These are phyloP conservation scores for Strigamia crassipes DNA, from an alignment of 2,888 invertebrate species.

Conservation along the genomic window DNA sequence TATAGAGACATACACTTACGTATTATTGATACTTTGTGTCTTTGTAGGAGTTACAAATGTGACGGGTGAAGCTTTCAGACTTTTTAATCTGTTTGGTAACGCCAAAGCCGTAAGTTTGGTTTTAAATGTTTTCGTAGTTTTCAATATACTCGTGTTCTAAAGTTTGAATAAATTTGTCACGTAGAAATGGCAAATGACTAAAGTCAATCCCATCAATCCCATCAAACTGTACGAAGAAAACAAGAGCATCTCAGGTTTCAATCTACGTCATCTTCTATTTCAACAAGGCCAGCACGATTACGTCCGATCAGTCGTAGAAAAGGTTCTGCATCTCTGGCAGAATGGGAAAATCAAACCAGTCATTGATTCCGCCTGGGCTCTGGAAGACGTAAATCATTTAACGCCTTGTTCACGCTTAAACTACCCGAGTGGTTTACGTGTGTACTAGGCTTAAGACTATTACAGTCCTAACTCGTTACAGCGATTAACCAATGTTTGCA, in stretches of 20 bases:
- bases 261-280: conserved; percentile 80
- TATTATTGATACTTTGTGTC: not conserved
- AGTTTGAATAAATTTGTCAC: conserved; percentile 53
- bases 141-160: too few species aligned
- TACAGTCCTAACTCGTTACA: too few species aligned
- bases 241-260: conserved; percentile 80
- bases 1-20: too few species aligned
- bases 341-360: conserved; percentile 79
- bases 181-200: conserved; percentile 92
- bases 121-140: not conserved
- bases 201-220: conserved; percentile 71
- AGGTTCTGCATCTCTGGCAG: conserved; percentile 75
- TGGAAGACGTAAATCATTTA: conserved; percentile 83
- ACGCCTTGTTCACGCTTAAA: too few species aligned
- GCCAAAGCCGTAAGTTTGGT: not conserved
- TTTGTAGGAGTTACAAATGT: not conserved
- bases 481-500: too few species aligned
- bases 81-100: not conserved
- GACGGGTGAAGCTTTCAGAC: not conserved
- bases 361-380: conserved; percentile 83
- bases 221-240: conserved; percentile 88
- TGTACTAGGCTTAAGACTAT: too few species aligned
- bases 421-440: too few species aligned
- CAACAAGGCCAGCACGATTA: conserved; percentile 74
- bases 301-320: conserved; percentile 72